These are phyloP conservation scores for Poecilia picta DNA, from an alignment of 2,797 vertebrate genomes.

Conservation along the genomic window DNA sequence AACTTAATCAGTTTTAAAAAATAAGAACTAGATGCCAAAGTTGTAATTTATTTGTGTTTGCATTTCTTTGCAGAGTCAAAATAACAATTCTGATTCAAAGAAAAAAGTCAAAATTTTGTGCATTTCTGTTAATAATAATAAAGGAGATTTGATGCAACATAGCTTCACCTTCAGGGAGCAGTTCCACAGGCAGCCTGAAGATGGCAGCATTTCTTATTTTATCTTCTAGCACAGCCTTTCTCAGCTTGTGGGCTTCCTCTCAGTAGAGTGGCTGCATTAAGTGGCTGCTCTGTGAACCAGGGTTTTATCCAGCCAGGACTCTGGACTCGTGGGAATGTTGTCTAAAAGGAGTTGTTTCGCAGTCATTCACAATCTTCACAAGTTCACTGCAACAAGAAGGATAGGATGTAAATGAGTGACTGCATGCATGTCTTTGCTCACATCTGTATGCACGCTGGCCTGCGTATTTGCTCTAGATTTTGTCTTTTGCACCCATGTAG, in stretches of 20 bases:
- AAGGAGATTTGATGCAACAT: background rate
- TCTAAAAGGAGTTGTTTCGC: constrained; percentile 28
- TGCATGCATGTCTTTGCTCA: constrained; percentile 25
- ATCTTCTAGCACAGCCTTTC: background rate
- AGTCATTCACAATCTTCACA: constrained; percentile 33
- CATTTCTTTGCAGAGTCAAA: background rate
- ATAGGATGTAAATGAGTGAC: constrained; percentile 14
- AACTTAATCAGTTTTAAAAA: background rate
- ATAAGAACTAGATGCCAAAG: background rate
- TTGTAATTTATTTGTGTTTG: no score
- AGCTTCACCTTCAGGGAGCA: background rate
- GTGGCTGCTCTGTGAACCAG: constrained; percentile 16
- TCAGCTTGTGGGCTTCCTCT: background rate
- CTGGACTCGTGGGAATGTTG: constrained; percentile 26
- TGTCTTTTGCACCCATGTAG: constrained; percentile 16
- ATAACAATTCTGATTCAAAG: background rate
- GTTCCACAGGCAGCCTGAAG: constrained; percentile 28
- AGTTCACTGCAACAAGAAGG: constrained; percentile 27
- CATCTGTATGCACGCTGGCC: background rate
- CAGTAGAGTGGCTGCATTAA: background rate
- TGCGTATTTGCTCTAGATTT: constrained; percentile 8
- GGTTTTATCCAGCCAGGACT: background rate
- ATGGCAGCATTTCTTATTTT: constrained; percentile 59
- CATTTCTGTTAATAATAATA: no score
- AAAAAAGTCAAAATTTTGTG: no score